Conservation (phyloP, 2,888 invertebrate species). For the Furcula furcula region DNA sequence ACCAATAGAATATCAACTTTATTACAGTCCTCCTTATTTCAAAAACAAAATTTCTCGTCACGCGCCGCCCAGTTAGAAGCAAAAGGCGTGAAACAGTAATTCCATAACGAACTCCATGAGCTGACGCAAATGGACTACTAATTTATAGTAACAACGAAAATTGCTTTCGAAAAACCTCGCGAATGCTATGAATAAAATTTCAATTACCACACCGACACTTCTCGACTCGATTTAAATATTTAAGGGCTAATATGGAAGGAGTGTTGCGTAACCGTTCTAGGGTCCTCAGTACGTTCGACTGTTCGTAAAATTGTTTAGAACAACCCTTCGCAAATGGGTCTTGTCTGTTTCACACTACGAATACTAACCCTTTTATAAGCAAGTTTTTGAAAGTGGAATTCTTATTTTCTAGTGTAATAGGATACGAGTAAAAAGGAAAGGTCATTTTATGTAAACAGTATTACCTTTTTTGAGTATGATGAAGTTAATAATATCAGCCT, state of each 20-base stretch:
- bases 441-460: too few species aligned
- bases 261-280: slow-evolving; percentile 8
- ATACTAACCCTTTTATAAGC: too few species aligned
- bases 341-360: slow-evolving; percentile 3
- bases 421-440: too few species aligned
- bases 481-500: too few species aligned
- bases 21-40: too few species aligned
- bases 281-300: not conserved
- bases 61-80: not conserved
- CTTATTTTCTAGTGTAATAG: too few species aligned
- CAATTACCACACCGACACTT: slow-evolving; percentile 38
- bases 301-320: not conserved
- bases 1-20: too few species aligned
- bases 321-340: not conserved
- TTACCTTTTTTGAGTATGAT: too few species aligned
- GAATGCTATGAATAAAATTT: slow-evolving; percentile 59
- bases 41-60: not conserved
- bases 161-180: slow-evolving; percentile 45
- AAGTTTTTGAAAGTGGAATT: too few species aligned
- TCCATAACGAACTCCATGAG: slow-evolving; percentile 29
- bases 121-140: slow-evolving; percentile 43
- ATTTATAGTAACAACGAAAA: slow-evolving; percentile 51
- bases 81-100: slow-evolving; percentile 13
- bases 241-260: slow-evolving; percentile 13
- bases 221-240: slow-evolving; percentile 39